phyloP scores from a whole-genome alignment of 2,797 vertebrate species.

The Eulemur albifrons region DNA sequence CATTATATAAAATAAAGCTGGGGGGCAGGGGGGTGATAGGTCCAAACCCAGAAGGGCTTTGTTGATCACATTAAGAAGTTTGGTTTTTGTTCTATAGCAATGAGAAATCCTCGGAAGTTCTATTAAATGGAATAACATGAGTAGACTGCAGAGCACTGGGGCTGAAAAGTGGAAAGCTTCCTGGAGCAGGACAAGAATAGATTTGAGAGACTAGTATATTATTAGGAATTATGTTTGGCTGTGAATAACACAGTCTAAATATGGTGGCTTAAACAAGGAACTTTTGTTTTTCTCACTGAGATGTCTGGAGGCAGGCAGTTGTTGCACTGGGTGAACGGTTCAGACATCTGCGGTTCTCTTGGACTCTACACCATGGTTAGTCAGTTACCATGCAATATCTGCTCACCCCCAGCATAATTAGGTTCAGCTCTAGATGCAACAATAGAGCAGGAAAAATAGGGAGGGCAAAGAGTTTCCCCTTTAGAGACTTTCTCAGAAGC shows the following conservation, averaged over 20 bases:
- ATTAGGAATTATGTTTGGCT: background rate
- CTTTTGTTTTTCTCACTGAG: background rate
- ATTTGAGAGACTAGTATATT: background rate
- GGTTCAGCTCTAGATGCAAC: background rate
- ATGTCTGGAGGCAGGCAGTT: background rate
- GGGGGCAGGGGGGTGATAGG: background rate
- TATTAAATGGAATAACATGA: background rate
- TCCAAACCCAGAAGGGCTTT: background rate
- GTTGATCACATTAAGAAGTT: background rate
- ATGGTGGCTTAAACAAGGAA: background rate
- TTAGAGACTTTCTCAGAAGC: background rate
- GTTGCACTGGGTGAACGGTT: background rate
- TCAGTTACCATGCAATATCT: background rate
- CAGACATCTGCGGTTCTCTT: background rate
- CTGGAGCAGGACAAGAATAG: background rate
- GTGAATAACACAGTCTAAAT: background rate
- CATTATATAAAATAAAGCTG: background rate
- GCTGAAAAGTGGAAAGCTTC: background rate
- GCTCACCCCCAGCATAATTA: background rate
- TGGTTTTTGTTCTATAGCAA: background rate
- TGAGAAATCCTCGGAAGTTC: background rate
- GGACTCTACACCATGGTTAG: background rate
- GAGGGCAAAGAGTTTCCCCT: background rate
- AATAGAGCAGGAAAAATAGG: background rate
- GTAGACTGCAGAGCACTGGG: background rate